Percentiles rank a stretch among this genome's conserved stretches.
Evolutionary conservation across 1,140 invertebrate species (phyloP).

Genomic region (Elymnias hypermnestra): DNA sequence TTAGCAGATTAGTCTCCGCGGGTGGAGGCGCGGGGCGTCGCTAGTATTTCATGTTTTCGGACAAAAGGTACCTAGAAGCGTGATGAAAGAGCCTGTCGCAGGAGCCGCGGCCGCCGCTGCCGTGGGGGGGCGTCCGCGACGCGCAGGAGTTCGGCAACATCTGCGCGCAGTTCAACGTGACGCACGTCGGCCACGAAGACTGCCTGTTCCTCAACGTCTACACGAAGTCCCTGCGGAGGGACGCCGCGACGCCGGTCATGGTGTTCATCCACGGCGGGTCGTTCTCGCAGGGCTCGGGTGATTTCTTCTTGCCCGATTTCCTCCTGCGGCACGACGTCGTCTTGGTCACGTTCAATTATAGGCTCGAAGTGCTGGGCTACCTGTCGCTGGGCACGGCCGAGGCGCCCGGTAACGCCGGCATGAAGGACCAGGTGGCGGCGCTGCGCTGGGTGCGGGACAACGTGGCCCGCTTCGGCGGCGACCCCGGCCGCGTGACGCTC

Average conservation of each 20-base stretch:
- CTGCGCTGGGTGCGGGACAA: conserved; percentile 57
- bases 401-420: conserved; percentile 79
- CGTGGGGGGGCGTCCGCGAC: conserved; percentile 33
- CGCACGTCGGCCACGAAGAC: conserved; percentile 65
- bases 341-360: conserved; percentile 6
- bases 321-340: conserved; percentile 4
- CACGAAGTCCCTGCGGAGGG: conserved; percentile 21
- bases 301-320: conserved; percentile 12
- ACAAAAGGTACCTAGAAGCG: too few relatives aligned
- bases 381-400: conserved; percentile 75
- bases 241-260: conserved; percentile 72
- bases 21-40: too few relatives aligned
- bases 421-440: conserved; percentile 79
- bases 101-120: conserved; percentile 30
- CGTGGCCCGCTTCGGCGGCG: conserved; percentile 81
- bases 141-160: conserved; percentile 32
- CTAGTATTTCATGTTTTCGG: too few relatives aligned
- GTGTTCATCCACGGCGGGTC: conserved; percentile 78
- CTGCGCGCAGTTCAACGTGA: conserved; percentile 30
- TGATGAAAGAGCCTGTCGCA: too few relatives aligned
- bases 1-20: too few relatives aligned
- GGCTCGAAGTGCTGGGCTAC: conserved; percentile 69
- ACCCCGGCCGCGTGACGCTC: conserved; percentile 81
- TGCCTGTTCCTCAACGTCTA: conserved; percentile 78
- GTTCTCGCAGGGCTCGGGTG: conserved; percentile 10